Evolutionary conservation across 2,888 invertebrate species (phyloP).

Genomic region (Azorinus chamasolen): DNA sequence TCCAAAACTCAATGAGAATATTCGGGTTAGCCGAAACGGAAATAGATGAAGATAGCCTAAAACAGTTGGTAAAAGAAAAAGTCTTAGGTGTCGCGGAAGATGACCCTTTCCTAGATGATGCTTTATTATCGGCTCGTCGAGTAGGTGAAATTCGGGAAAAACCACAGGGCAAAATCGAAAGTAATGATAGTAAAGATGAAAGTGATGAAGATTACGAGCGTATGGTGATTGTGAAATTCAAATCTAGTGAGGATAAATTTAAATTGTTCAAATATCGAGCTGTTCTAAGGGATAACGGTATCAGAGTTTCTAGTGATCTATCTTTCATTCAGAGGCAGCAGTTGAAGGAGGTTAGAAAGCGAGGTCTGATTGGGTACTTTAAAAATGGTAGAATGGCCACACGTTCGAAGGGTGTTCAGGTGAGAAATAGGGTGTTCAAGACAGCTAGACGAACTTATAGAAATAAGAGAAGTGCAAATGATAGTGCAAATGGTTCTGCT

Average conservation of each 20-base stretch:
- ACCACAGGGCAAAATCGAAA: too few relatives aligned
- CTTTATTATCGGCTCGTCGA: too few relatives aligned
- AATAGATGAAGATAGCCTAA: too few relatives aligned
- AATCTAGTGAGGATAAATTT: not conserved
- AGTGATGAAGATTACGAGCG: not conserved
- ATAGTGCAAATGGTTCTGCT: not conserved
- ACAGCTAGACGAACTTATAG: not conserved
- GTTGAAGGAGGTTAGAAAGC: not conserved
- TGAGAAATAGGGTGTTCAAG: not conserved
- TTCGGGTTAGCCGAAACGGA: too few relatives aligned
- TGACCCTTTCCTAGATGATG: too few relatives aligned
- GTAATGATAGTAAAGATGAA: too few relatives aligned
- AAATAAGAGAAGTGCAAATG: not conserved
- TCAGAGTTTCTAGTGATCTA: not conserved
- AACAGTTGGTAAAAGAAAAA: too few relatives aligned
- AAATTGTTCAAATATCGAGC: not conserved
- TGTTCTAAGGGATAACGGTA: not conserved
- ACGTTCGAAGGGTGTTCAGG: not conserved
- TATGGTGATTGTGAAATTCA: slow-evolving; percentile 1
- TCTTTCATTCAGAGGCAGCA: not conserved
- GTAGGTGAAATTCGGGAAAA: too few relatives aligned
- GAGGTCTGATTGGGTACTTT: not conserved
- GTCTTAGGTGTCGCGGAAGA: too few relatives aligned
- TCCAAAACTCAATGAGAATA: too few relatives aligned
- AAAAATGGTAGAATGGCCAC: not conserved